phyloP scores from a whole-genome alignment of 2,888 invertebrate genomes.

The Diplolepis rosae region DNA sequence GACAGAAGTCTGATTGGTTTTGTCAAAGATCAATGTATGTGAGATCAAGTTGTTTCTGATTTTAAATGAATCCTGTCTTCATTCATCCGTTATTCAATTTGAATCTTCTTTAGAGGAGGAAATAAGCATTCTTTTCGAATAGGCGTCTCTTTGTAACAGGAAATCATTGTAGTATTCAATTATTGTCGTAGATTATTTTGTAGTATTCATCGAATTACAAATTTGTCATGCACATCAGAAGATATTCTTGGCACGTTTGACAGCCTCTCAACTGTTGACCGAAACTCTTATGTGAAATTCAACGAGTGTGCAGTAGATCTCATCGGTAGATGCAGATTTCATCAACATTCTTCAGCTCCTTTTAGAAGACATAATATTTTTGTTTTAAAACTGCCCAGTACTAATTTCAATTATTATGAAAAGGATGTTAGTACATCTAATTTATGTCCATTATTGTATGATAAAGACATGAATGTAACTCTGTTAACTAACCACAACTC shows the following conservation, averaged over 20 bases:
- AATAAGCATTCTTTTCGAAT: not conserved
- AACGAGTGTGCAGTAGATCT: not conserved
- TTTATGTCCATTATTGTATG: no score
- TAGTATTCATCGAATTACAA: no score
- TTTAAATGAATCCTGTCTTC: conserved; percentile 8
- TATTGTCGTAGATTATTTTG: no score
- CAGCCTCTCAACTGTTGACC: conserved; percentile 5
- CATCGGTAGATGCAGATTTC: not conserved
- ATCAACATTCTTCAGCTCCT: not conserved
- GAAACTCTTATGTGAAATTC: conserved; percentile 9
- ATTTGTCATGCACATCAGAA: not conserved
- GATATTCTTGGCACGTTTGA: conserved; percentile 5
- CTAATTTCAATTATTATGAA: no score
- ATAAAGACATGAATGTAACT: no score
- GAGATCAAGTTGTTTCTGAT: not conserved
- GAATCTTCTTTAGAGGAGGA: not conserved
- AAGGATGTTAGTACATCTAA: no score
- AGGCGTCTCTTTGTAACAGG: no score
- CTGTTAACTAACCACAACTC: no score
- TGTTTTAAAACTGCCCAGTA: not conserved
- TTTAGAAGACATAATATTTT: not conserved
- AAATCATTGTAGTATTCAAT: no score
- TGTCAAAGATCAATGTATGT: not conserved
- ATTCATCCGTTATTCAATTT: not conserved
- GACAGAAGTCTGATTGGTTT: conserved; percentile 11